Evolutionary conservation across 2,797 vertebrate genomes (phyloP), one percentile per base, ranked within the genome.

Genomic region (Hydrocynus forskahlii): DNA sequence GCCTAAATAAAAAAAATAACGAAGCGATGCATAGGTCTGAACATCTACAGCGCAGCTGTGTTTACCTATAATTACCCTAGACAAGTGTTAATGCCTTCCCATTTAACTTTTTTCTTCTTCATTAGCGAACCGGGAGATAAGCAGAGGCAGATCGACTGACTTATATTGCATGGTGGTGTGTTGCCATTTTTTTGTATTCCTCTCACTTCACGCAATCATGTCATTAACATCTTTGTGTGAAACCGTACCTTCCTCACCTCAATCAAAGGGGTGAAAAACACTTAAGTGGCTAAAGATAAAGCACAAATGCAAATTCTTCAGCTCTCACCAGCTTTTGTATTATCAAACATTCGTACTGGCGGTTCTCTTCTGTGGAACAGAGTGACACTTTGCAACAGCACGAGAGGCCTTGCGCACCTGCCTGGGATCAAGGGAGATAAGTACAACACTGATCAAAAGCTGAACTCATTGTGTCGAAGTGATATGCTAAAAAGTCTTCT

Each of bases 401-500:
- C 29, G 17, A 66, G 35, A 40, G 35, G 63, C 63, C 63, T 66
- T 19, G 63, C 21, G 9, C 10, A 4, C 4, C 64, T 9, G 64
- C 19, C 38, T 19, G 14, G 43, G 38, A 67, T 43, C 38, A n/a
- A 43, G 64, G 19, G 64, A 67, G 38, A 67, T 10, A 21, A 67
- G 64, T 66, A 43, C 38, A 60, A 43, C 63, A 75, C 19, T 43
- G 77, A 85, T 50, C 68, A 64, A 64, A 54, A 21, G 9, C 68
- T 23, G 48, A 79, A 63, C 78, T 79, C 69, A 79, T 71, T 71
- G 77, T 79, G 78, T 79, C 78, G 72, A 21, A 63, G 57, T 21
- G 45, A 52, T 54, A 29, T 72, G 69, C 5, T 48, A 40, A 40
- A 54, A 50, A 48, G 63, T 29, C 48, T n/a, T 67, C 14, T 2